A percentile compares a stretch with the other conserved stretches of the same genome.
These are phyloP conservation scores for Schizothorax lantsangensis DNA, from an alignment of 2,797 vertebrate genomes.

Conservation along the genomic window DNA sequence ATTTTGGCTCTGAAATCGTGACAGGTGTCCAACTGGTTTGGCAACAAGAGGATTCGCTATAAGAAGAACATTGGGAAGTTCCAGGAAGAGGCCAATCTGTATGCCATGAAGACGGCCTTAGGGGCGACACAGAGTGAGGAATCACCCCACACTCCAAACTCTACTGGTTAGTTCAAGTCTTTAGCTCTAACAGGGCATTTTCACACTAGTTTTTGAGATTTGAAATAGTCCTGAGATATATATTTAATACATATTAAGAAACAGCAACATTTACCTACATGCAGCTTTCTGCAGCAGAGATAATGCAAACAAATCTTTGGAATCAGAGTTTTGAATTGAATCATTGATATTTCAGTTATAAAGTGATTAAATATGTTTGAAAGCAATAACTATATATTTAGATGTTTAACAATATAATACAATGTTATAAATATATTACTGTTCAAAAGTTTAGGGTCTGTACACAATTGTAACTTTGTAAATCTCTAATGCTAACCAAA, in stretches of 20 bases:
- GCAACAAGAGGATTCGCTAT: constrained; percentile 99
- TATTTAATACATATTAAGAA: neutral
- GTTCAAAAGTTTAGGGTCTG: neutral
- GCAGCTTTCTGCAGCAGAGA: too few relatives aligned
- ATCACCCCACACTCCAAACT: constrained; percentile 96
- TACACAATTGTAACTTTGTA: neutral
- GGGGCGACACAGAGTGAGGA: constrained; percentile 93
- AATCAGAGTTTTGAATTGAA: too few relatives aligned
- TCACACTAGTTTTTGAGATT: neutral
- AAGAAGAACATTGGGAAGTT: constrained; percentile 99
- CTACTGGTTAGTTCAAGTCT: constrained; percentile 72
- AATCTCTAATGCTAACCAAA: neutral
- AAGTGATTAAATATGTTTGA: neutral
- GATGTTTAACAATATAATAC: neutral
- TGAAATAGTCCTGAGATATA: neutral
- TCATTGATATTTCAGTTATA: neutral
- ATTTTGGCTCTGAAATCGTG: constrained; percentile 31
- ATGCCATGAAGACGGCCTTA: constrained; percentile 98
- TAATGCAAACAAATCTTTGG: too few relatives aligned
- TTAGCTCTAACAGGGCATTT: neutral
- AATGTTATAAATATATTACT: neutral
- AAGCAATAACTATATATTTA: neutral
- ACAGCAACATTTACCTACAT: neutral
- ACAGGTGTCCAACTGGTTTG: constrained; percentile 99
- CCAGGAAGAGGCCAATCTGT: constrained; percentile 99